These are phyloP conservation scores for Plemyria rubiginata DNA, from an alignment of 2,888 invertebrate genomes.

Conservation along the genomic window DNA sequence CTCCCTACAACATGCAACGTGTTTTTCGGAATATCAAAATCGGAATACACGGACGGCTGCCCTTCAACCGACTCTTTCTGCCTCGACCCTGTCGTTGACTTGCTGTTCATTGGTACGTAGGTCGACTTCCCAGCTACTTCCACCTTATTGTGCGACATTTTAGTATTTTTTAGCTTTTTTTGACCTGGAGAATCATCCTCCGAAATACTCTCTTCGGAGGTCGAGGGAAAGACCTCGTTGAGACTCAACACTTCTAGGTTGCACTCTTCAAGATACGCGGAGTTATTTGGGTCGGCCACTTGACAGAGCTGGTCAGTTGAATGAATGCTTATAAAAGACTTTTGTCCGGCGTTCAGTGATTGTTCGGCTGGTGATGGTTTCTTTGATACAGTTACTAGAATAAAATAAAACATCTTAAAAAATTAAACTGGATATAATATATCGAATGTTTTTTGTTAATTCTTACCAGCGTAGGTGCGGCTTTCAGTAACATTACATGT, in stretches of 20 bases:
- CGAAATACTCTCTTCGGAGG: constrained; percentile 78
- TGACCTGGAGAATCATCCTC: constrained; percentile 68
- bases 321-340: constrained; percentile 80
- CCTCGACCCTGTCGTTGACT: constrained; percentile 70
- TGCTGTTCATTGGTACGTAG: constrained; percentile 75
- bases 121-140: constrained; percentile 59
- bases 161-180: constrained; percentile 57
- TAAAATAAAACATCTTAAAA: background rate
- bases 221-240: constrained; percentile 78
- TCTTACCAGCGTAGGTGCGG: constrained; percentile 72
- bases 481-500: constrained; percentile 62
- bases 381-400: constrained; percentile 77
- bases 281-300: constrained; percentile 60
- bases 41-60: constrained; percentile 68
- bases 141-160: constrained; percentile 49
- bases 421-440: background rate
- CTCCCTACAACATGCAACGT: constrained; percentile 78
- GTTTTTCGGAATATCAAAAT: constrained; percentile 75
- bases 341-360: constrained; percentile 64
- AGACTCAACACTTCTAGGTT: constrained; percentile 76
- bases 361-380: constrained; percentile 64
- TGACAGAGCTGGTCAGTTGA: constrained; percentile 79
- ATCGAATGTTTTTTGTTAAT: background rate
- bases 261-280: constrained; percentile 67
- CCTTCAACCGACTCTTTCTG: constrained; percentile 61